These are phyloP conservation scores for Rhadina sibilatrix DNA, from an alignment of 2,113 vertebrate genomes.

Conservation along the genomic window DNA sequence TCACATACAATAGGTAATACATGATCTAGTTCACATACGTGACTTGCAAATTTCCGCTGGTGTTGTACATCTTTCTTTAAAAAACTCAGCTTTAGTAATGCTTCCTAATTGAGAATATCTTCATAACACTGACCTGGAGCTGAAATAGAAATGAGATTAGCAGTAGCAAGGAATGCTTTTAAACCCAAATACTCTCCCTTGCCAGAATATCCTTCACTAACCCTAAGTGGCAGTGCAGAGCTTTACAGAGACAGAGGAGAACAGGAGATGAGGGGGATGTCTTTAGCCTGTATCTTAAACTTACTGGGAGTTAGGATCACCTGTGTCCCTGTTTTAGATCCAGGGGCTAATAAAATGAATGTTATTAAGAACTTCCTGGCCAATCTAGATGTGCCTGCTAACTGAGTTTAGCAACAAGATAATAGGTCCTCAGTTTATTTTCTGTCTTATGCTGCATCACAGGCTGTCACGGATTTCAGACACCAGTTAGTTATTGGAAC, in stretches of 20 bases:
- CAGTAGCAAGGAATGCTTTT: not conserved
- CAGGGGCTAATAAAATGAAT: not conserved
- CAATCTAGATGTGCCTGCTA: not conserved
- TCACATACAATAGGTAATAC: not conserved
- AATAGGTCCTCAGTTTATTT: not conserved
- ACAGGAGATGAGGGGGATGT: not conserved
- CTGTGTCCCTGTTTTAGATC: not conserved
- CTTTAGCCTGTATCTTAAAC: not conserved
- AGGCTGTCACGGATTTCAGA: not conserved
- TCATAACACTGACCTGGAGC: not conserved
- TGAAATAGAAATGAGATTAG: not conserved
- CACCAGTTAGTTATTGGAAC: not conserved
- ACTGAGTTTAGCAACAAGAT: not conserved
- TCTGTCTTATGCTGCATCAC: not conserved
- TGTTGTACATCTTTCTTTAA: not conserved
- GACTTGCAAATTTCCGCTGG: not conserved
- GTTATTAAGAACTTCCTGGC: not conserved
- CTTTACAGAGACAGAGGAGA: not conserved
- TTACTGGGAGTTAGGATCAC: not conserved
- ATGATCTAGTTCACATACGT: not conserved
- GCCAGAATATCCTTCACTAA: not conserved
- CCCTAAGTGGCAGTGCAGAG: not conserved
- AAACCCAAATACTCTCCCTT: not conserved
- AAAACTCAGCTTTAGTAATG: not conserved
- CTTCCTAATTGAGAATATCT: not conserved